Evolutionary conservation across 2,888 invertebrate species (phyloP).

Genomic region (Blastobasis adustella): DNA sequence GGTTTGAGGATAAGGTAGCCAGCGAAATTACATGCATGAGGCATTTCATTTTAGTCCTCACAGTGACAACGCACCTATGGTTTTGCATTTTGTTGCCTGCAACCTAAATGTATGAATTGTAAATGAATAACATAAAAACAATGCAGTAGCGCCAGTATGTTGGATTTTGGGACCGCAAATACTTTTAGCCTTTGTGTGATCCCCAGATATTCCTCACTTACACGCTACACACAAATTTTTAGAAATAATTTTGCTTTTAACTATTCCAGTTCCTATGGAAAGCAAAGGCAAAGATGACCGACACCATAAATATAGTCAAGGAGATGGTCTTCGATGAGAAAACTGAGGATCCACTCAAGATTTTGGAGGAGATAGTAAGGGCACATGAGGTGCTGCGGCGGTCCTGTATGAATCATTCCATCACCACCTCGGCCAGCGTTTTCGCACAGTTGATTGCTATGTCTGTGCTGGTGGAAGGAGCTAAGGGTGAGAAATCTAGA

Average conservation of each 20-base stretch:
- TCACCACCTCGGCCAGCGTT: conserved; percentile 62
- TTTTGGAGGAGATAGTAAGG: conserved; percentile 42
- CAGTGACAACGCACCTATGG: too few species aligned
- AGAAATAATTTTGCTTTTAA: neutral
- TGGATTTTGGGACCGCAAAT: neutral
- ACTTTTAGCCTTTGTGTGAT: neutral
- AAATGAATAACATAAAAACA: too few species aligned
- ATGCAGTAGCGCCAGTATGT: neutral
- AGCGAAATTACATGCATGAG: too few species aligned
- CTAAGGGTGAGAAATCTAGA: conserved; percentile 36
- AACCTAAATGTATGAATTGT: too few species aligned
- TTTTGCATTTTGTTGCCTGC: too few species aligned
- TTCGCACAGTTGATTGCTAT: conserved; percentile 73
- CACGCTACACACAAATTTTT: neutral
- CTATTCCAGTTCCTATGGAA: conserved; percentile 34
- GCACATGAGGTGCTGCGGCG: conserved; percentile 23
- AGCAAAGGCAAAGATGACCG: conserved; percentile 35
- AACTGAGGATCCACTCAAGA: conserved; percentile 23
- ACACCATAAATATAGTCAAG: conserved; percentile 34
- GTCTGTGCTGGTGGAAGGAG: conserved; percentile 66
- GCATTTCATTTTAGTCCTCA: too few species aligned
- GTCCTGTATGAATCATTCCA: conserved; percentile 49
- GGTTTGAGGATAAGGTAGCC: too few species aligned
- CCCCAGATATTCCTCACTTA: too few species aligned
- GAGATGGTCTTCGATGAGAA: conserved; percentile 39